Evolutionary conservation across 2,797 vertebrate species (phyloP).

Genomic region (Lithobates sylvaticus): DNA sequence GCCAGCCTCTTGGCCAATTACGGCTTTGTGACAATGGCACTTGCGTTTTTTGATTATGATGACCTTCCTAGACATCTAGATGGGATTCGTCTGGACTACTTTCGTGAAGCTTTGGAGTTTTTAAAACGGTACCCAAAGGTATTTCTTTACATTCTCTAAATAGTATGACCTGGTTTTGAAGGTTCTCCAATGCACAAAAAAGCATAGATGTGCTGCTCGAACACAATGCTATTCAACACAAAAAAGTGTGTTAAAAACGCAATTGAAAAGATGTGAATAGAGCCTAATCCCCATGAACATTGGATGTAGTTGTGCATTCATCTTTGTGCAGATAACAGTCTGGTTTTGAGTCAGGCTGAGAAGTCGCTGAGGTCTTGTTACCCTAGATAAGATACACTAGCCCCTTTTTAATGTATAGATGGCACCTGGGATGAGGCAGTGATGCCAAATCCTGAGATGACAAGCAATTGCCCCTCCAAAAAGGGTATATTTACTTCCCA

Average conservation of each 20-base stretch:
- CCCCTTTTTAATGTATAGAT: no score
- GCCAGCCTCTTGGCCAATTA: slow-evolving; percentile 88
- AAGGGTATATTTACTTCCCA: no score
- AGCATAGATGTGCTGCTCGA: background rate
- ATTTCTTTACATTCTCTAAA: background rate
- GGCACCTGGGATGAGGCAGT: no score
- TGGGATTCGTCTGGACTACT: slow-evolving; percentile 83
- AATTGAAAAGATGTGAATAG: no score
- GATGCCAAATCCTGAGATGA: no score
- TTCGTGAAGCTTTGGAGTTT: slow-evolving; percentile 85
- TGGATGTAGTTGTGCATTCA: background rate
- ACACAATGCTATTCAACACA: background rate
- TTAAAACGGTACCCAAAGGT: slow-evolving; percentile 79
- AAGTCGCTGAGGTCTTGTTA: no score
- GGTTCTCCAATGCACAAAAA: no score
- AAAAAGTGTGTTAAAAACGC: no score
- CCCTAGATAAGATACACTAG: no score
- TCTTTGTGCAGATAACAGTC: no score
- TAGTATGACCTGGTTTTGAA: background rate
- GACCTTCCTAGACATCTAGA: slow-evolving; percentile 76
- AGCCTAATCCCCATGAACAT: background rate
- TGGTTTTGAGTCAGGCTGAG: no score
- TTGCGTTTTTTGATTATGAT: slow-evolving; percentile 85
- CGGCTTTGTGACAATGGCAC: slow-evolving; percentile 85
- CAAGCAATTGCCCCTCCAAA: no score